These are phyloP conservation scores for Neoaliturus tenellus DNA, from an alignment of 2,888 invertebrate species.

Conservation along the genomic window DNA sequence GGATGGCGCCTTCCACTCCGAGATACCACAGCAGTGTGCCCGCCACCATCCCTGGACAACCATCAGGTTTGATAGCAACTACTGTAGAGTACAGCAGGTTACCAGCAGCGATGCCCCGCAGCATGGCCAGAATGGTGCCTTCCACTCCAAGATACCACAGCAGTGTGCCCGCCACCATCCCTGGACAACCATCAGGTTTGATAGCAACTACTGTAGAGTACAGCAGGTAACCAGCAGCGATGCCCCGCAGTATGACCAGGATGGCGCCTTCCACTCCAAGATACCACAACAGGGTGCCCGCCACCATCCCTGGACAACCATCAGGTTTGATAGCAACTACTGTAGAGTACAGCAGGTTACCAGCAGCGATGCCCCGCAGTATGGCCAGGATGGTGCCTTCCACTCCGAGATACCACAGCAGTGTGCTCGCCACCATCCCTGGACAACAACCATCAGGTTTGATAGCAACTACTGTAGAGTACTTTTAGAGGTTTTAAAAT, in stretches of 20 bases:
- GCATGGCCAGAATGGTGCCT: slow-evolving; percentile 69
- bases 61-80: no score
- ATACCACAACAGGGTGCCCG: not conserved
- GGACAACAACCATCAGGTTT: no score
- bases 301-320: slow-evolving; percentile 12
- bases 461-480: no score
- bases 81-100: slow-evolving; percentile 75
- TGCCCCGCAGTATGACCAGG: slow-evolving; percentile 72
- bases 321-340: no score
- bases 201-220: no score
- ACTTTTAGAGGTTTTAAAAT: no score
- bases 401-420: not conserved
- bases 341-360: slow-evolving; percentile 75
- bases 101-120: slow-evolving; percentile 74
- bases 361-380: slow-evolving; percentile 74
- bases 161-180: slow-evolving; percentile 12
- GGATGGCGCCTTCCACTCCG: slow-evolving; percentile 64
- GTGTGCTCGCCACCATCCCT: slow-evolving; percentile 23
- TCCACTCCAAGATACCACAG: not conserved
- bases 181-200: no score
- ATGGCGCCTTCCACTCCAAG: slow-evolving; percentile 62
- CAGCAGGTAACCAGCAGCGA: slow-evolving; percentile 74
- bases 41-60: slow-evolving; percentile 12
- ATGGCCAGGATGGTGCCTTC: slow-evolving; percentile 69
- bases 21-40: not conserved